Evolutionary conservation across 2,113 vertebrate genomes (phyloP).

Genomic region (Urocolius indicus): DNA sequence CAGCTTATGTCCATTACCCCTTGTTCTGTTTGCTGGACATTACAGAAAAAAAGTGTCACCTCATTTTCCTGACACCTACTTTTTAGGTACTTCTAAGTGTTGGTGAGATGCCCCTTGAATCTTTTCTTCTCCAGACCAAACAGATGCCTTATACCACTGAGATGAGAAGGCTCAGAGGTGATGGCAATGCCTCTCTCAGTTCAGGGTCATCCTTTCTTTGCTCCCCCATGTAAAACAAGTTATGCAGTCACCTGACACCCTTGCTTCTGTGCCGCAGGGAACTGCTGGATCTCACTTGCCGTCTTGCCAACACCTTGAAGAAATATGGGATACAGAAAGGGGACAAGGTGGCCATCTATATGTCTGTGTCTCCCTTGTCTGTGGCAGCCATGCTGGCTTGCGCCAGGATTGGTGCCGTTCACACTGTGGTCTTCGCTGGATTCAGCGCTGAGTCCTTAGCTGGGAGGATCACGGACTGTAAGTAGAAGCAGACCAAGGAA

Average conservation of each 20-base stretch:
- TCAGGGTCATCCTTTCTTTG: neutral
- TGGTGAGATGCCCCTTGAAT: too few species aligned
- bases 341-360: conserved; percentile 91
- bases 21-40: too few species aligned
- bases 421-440: conserved; percentile 91
- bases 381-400: conserved; percentile 93
- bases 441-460: conserved; percentile 91
- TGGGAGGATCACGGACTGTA: conserved; percentile 89
- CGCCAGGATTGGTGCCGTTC: conserved; percentile 87
- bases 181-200: accelerated
- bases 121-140: too few species aligned
- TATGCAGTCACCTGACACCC: neutral
- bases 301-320: conserved; percentile 90
- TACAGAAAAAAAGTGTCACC: too few species aligned
- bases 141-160: neutral
- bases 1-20: too few species aligned
- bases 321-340: conserved; percentile 84
- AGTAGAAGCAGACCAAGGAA: conserved; percentile 46
- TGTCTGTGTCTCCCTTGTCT: conserved; percentile 86
- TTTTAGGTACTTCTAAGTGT: too few species aligned
- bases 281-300: conserved; percentile 90
- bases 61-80: too few species aligned
- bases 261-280: conserved; percentile 76
- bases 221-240: accelerated
- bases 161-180: neutral